Base-by-base conservation (phyloP, 2,888 invertebrate species). In the Axea sp. region DNA sequence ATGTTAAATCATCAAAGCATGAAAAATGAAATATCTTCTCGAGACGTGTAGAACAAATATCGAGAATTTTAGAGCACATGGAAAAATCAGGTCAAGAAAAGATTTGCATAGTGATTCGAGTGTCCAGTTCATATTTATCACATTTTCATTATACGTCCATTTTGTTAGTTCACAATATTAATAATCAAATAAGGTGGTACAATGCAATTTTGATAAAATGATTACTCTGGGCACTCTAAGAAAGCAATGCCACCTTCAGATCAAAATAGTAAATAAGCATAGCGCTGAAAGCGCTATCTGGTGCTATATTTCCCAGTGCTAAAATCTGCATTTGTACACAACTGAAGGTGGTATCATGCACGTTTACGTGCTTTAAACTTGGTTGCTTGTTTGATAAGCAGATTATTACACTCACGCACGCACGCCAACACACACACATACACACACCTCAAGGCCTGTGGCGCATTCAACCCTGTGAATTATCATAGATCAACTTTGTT, bases 1-100 rank as follows among this genome's bases (percentile, higher is more conserved):
- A 83, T 77, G 77, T 82, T 78, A 80, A 71, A 78, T 83, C 80
- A 78, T 79, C 80, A 79, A 67, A 74, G 77, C 76, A 69, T 78
- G 74, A 73, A 79, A 37, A 49, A 72, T 41, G 15, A 67, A 41
- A 53, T 12, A n/a, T 22, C 28, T 64, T 37, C 57, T 53, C 62
- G 49, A 73, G 59, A 76, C 65, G 78, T 72, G 62, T 75, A 35
- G 35, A 15, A 49, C 49, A 39, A 49, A 37, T 39, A 30, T 39
- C 49, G 62, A 37, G 62, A n/a, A 65, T 59, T 59, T 67, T 49
- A 57, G 47, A 75, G 28, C 41, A 55, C 76, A 59, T 49, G 74
- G 75, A 73, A 76, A 41, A 30, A 41, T 45, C 24, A 73, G 65
- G 69, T 45, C 43, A 57, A 47, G 76, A 71, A 43, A 57, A 47